Evolutionary conservation across 2,797 vertebrate species (phyloP), one percentile per base, ranked within the genome.

Genomic region (Cyprinodon diabolis): DNA sequence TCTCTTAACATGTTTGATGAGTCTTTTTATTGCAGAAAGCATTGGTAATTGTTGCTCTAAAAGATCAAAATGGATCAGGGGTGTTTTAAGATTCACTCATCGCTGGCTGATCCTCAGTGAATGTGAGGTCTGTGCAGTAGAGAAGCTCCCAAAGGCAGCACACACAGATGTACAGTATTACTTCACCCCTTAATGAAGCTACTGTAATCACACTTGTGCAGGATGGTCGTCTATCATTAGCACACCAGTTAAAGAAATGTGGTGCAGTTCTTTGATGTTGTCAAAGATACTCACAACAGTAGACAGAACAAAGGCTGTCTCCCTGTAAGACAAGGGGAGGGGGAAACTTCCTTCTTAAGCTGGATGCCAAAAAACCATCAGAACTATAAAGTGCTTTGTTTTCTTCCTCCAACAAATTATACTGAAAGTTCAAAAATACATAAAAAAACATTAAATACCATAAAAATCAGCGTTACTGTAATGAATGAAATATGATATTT

Each of bases 241-340:
- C 80, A 68, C 72, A 75, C 76, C 40, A 83, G 84, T 89, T 80
- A 79, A 66, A 85, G 84, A 89, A 88, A 84, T 15, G 76, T 78
- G 86, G 68, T 35, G 83, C 62, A 45, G 66, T 78, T 80, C 93
- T 95, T 94, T 95, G 94, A 95, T 95, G 94, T 92, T 81, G 87
- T 88, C 90, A 90, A 79, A 92, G 92, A 95, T 89, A 92, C 89
- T 91, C 89, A 84, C 84, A 85, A 89, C 90, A 88, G 86, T 88
- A 82, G 80, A 88, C 63, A 90, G 89, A 95, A 95, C 92, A 95
- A 95, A 95, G 93, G 85, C 76, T 14, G 81, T 83, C 80, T 91
- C 90, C 91, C 89, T 86, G 78, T 60, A 84, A 85, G 90, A 93
- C 83, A 71, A 92, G 84, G 82, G 84, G 88, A 91, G 92, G 90